Evolutionary conservation across 2,113 vertebrate species (phyloP).

Genomic region (Erythrocercus mccallii): DNA sequence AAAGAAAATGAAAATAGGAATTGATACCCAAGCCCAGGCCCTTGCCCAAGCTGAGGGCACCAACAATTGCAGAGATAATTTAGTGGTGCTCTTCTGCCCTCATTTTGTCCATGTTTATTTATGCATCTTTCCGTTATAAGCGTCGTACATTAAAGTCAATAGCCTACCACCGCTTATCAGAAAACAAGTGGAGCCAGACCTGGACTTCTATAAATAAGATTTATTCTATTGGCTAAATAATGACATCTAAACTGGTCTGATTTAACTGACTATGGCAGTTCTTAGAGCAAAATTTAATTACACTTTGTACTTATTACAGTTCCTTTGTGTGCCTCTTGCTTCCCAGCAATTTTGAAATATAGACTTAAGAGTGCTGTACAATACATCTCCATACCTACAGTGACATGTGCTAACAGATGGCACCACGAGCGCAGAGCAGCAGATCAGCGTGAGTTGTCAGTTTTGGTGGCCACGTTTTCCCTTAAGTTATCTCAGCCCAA

Average conservation of each 20-base stretch:
- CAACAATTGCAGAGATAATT: slow-evolving; percentile 28
- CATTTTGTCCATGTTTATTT: slow-evolving; percentile 56
- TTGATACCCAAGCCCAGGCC: slow-evolving; percentile 9
- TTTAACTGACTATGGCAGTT: slow-evolving; percentile 71
- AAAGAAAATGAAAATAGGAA: slow-evolving; percentile 41
- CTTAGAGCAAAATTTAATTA: slow-evolving; percentile 68
- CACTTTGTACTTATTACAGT: slow-evolving; percentile 62
- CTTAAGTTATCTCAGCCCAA: slow-evolving; percentile 35
- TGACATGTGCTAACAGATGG: slow-evolving; percentile 66
- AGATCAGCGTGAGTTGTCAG: slow-evolving; percentile 46
- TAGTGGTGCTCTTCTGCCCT: slow-evolving; percentile 6
- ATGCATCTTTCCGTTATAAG: slow-evolving; percentile 38
- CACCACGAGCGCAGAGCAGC: not conserved
- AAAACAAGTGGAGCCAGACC: slow-evolving; percentile 61
- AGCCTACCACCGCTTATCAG: slow-evolving; percentile 55
- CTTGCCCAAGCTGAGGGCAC: not conserved
- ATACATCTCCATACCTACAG: slow-evolving; percentile 54
- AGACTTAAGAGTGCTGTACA: slow-evolving; percentile 43
- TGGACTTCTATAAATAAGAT: slow-evolving; percentile 66
- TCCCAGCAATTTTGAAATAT: slow-evolving; percentile 63
- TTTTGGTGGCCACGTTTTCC: slow-evolving; percentile 27
- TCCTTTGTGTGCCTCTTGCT: slow-evolving; percentile 60
- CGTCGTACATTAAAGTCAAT: slow-evolving; percentile 36
- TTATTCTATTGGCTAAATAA: slow-evolving; percentile 68
- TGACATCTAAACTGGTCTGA: slow-evolving; percentile 66